phyloP scores from a whole-genome alignment of 2,888 invertebrate genomes.

The Leptopilina myrica region DNA sequence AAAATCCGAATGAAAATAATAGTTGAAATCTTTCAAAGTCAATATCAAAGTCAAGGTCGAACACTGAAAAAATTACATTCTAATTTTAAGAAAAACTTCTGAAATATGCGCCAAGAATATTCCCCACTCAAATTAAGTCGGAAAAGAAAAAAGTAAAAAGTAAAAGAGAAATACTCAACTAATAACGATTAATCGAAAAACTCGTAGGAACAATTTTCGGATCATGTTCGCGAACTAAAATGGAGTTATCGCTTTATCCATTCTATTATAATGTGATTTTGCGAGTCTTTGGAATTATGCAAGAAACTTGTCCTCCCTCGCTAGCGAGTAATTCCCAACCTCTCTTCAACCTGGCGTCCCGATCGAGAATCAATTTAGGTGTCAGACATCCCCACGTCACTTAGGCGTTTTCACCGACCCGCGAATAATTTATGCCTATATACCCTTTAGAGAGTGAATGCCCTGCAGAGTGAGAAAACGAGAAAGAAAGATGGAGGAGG shows the following conservation, averaged over 20 bases:
- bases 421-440: constrained; percentile 70
- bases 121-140: no score
- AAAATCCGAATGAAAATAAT: no score
- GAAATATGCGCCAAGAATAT: no score
- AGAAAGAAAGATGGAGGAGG: constrained; percentile 32
- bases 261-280: constrained; percentile 57
- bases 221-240: constrained; percentile 1
- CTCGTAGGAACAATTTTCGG: constrained; percentile 2
- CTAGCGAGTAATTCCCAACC: constrained; percentile 43
- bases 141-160: background rate
- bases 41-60: no score
- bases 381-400: constrained; percentile 74
- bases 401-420: constrained; percentile 73
- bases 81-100: no score
- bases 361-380: constrained; percentile 74
- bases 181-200: background rate
- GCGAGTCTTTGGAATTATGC: constrained; percentile 60
- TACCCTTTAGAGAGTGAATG: constrained; percentile 57
- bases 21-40: no score
- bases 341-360: constrained; percentile 52
- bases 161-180: background rate
- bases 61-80: no score
- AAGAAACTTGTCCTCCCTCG: constrained; percentile 54
- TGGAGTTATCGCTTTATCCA: constrained; percentile 17
- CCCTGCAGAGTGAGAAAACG: constrained; percentile 43